phyloP scores from a whole-genome alignment of 35 echinoderm and acorn worm genomes.

The Heliocidaris erythrogramma region DNA sequence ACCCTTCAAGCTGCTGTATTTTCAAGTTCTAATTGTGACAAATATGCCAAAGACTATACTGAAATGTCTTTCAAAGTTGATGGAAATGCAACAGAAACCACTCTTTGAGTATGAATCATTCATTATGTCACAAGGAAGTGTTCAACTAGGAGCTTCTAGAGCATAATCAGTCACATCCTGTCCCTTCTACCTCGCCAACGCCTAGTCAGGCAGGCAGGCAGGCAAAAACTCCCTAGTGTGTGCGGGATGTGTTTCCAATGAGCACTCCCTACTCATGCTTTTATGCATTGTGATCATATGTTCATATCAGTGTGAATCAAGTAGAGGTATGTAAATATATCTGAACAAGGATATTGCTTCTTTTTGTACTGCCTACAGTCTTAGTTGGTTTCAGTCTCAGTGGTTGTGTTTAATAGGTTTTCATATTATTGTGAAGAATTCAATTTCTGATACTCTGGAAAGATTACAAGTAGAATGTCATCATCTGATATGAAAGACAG shows the following conservation, averaged over 20 bases:
- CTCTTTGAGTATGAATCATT: neutral
- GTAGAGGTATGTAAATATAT: neutral
- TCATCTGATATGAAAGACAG: neutral
- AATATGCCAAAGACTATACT: neutral
- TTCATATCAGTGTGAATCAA: no score
- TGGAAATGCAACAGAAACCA: neutral
- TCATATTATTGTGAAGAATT: no score
- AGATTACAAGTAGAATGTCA: no score
- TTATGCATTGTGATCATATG: no score
- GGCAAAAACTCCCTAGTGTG: neutral
- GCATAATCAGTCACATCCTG: neutral
- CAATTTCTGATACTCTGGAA: no score
- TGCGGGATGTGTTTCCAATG: no score
- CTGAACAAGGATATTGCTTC: neutral
- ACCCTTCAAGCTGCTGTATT: no score
- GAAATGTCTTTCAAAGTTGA: neutral
- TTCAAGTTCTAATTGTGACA: neutral
- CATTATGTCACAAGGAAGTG: neutral
- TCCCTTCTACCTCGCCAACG: neutral
- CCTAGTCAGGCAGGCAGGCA: neutral
- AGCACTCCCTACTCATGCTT: no score
- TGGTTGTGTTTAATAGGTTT: no score
- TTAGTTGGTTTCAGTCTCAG: neutral
- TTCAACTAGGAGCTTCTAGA: neutral
- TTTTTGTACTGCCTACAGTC: neutral